Percentiles rank a stretch among this genome's conserved stretches.
These are phyloP conservation scores for Ctenicera cuprea DNA, from an alignment of 2,888 invertebrate genomes.

Conservation along the genomic window DNA sequence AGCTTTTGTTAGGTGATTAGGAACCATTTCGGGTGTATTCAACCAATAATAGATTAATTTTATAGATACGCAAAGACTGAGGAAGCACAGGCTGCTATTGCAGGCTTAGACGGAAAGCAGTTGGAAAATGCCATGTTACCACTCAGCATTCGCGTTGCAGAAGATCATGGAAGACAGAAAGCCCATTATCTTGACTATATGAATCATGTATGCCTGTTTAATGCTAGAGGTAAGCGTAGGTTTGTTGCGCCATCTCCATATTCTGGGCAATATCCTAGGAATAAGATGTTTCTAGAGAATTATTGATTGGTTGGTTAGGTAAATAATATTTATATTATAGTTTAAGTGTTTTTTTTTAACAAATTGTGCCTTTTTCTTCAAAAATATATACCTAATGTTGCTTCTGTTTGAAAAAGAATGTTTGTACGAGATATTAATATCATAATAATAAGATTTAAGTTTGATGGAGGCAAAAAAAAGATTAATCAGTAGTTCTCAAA, in stretches of 20 bases:
- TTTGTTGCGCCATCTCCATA: conserved; percentile 31
- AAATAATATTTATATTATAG: conserved; percentile 2
- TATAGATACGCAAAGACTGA: conserved; percentile 88
- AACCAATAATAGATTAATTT: neutral
- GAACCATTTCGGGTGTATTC: conserved; percentile 11
- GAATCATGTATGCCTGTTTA: conserved; percentile 64
- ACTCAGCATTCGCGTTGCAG: conserved; percentile 85
- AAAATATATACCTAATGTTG: neutral
- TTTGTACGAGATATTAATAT: neutral
- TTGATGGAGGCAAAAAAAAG: neutral
- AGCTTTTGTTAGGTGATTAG: conserved; percentile 89
- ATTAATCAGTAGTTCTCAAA: neutral
- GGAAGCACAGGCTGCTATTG: conserved; percentile 93
- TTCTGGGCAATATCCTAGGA: conserved; percentile 27
- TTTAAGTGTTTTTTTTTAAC: conserved; percentile 27
- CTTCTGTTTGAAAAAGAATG: conserved; percentile 3
- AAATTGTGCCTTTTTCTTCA: conserved; percentile 13
- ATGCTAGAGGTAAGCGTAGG: conserved; percentile 65
- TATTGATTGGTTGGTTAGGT: conserved; percentile 27
- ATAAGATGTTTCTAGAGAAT: conserved; percentile 42
- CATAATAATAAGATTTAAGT: neutral
- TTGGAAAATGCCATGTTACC: conserved; percentile 90
- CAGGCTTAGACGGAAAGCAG: conserved; percentile 88
- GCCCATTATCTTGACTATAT: conserved; percentile 74
- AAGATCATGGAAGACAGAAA: conserved; percentile 90